Evolutionary conservation across 2,888 invertebrate species (phyloP).

Genomic region (Andrena fulva): DNA sequence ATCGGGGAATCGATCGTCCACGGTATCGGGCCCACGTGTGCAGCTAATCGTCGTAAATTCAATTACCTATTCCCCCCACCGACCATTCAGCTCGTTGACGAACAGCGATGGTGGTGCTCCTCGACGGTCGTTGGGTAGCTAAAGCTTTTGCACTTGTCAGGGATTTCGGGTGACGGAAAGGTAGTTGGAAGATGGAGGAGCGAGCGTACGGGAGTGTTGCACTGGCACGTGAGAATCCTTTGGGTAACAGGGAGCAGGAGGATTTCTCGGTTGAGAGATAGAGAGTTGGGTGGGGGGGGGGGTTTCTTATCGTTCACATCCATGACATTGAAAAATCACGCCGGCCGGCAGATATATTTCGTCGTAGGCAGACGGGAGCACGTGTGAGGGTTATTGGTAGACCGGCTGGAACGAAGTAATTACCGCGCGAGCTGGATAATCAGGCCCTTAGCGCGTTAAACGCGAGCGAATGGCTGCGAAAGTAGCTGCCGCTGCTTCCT

Average conservation of each 20-base stretch:
- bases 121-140: not conserved
- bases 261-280: constrained; percentile 14
- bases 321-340: constrained; percentile 53
- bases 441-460: constrained; percentile 61
- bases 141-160: not conserved
- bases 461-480: constrained; percentile 51
- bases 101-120: not conserved
- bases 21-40: constrained; percentile 59
- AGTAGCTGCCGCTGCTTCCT: constrained; percentile 43
- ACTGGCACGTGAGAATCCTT: no score
- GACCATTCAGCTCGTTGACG: constrained; percentile 7
- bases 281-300: no score
- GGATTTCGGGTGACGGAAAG: no score
- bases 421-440: constrained; percentile 58
- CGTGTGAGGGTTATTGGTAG: constrained; percentile 48
- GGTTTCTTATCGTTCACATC: constrained; percentile 45
- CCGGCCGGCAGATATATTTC: constrained; percentile 36
- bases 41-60: constrained; percentile 69
- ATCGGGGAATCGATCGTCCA: constrained; percentile 68
- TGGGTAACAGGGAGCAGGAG: not conserved
- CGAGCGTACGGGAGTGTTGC: no score
- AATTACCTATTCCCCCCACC: constrained; percentile 53
- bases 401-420: constrained; percentile 63
- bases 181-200: no score
- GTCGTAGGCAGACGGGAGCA: constrained; percentile 37